phyloP scores from a whole-genome alignment of 2,888 invertebrate species.

The Nasonia oneida region DNA sequence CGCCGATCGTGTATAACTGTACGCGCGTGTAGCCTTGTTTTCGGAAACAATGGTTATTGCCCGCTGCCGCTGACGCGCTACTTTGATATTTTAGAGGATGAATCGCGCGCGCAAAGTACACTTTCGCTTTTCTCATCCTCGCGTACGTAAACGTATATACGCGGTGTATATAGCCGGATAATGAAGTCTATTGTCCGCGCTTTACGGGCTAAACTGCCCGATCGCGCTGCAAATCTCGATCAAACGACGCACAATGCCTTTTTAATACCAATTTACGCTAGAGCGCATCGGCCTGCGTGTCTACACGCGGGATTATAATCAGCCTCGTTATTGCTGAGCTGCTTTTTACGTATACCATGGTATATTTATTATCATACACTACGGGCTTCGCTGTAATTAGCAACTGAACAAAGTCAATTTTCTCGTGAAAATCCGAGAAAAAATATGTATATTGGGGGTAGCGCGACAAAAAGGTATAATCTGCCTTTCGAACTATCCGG shows the following conservation, averaged over 20 bases:
- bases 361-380: no score
- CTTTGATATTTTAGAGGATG: neutral
- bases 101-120: neutral
- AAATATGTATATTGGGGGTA: neutral
- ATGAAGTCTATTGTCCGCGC: conserved; percentile 6
- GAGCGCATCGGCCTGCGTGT: neutral
- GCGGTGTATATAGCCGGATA: neutral
- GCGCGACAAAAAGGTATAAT: conserved; percentile 31
- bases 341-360: neutral
- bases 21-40: neutral
- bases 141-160: neutral
- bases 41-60: neutral
- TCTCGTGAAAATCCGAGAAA: conserved; percentile 22
- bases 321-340: neutral
- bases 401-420: neutral
- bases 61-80: no score
- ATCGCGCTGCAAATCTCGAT: neutral
- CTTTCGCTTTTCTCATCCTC: neutral
- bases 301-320: neutral
- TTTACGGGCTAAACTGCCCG: neutral
- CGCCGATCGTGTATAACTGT: neutral
- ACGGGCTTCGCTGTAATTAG: neutral
- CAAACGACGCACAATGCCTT: neutral
- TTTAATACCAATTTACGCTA: neutral
- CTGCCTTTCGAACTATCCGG: conserved; percentile 20